Conservation (phyloP, 2,888 invertebrate genomes). For the Lacanobia wlatinum region DNA sequence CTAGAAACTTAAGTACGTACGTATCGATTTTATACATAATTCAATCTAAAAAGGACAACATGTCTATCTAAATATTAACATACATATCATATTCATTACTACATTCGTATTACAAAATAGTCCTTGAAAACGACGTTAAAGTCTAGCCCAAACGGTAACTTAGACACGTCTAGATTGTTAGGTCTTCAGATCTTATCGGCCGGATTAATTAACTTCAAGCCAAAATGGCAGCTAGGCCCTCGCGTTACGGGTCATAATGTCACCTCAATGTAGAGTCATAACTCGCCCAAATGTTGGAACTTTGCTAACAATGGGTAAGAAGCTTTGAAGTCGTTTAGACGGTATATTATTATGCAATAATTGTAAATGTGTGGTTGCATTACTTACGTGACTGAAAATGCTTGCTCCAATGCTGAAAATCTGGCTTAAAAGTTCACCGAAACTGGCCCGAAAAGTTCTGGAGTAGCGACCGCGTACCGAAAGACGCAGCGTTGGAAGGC, state of each 20-base stretch:
- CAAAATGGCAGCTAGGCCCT: slow-evolving; percentile 39
- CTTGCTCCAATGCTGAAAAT: no score
- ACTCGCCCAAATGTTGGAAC: slow-evolving; percentile 27
- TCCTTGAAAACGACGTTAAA: slow-evolving; percentile 18
- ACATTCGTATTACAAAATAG: neutral
- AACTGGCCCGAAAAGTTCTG: no score
- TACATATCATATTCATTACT: neutral
- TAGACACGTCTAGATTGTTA: slow-evolving; percentile 20
- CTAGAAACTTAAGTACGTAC: no score
- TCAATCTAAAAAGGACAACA: neutral
- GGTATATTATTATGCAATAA: neutral
- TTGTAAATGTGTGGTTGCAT: no score
- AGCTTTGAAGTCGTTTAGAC: neutral
- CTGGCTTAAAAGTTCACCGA: no score
- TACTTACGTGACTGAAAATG: neutral
- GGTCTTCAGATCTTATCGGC: slow-evolving; percentile 44
- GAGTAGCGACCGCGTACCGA: no score
- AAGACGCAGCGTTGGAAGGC: no score
- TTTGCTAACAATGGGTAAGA: neutral
- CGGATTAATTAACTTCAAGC: slow-evolving; percentile 60
- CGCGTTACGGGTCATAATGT: slow-evolving; percentile 23
- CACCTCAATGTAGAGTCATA: slow-evolving; percentile 33
- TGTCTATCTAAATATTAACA: neutral
- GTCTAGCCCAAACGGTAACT: slow-evolving; percentile 33
- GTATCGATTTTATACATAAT: neutral